Evolutionary conservation across 2,888 invertebrate genomes (phyloP).

Genomic region (Operophtera brumata): DNA sequence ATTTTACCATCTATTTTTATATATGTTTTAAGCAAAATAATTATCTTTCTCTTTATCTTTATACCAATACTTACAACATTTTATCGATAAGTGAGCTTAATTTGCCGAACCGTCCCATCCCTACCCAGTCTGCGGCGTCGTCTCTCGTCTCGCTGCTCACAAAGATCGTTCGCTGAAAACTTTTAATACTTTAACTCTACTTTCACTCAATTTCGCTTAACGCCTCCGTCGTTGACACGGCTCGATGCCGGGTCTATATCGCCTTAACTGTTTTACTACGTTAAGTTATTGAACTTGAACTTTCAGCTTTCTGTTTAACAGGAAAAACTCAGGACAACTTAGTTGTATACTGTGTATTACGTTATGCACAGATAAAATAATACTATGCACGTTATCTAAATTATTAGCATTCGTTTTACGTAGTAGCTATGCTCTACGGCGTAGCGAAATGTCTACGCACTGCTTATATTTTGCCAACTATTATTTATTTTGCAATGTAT

Average conservation of each 20-base stretch:
- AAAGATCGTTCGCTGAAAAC: conserved; percentile 77
- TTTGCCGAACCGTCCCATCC: conserved; percentile 28
- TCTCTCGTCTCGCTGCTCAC: conserved; percentile 50
- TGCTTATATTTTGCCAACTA: no score
- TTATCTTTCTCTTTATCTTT: no score
- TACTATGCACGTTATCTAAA: no score
- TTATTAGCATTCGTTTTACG: no score
- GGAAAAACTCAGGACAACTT: no score
- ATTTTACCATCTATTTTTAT: no score
- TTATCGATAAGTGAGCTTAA: conserved; percentile 23
- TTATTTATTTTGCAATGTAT: no score
- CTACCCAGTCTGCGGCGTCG: conserved; percentile 40
- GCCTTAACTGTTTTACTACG: conserved; percentile 61
- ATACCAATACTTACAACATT: neutral
- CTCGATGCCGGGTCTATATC: conserved; percentile 57
- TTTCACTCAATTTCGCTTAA: conserved; percentile 78
- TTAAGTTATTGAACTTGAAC: conserved; percentile 37
- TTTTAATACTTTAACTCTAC: conserved; percentile 80
- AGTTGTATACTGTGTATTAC: no score
- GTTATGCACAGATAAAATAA: no score
- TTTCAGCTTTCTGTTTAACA: conserved; percentile 9
- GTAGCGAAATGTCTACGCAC: neutral
- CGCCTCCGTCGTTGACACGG: conserved; percentile 70
- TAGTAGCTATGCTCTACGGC: neutral
- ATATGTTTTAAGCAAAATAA: no score